phyloP scores from a whole-genome alignment of 2,113 vertebrate genomes.

The Percopsis transmontana region DNA sequence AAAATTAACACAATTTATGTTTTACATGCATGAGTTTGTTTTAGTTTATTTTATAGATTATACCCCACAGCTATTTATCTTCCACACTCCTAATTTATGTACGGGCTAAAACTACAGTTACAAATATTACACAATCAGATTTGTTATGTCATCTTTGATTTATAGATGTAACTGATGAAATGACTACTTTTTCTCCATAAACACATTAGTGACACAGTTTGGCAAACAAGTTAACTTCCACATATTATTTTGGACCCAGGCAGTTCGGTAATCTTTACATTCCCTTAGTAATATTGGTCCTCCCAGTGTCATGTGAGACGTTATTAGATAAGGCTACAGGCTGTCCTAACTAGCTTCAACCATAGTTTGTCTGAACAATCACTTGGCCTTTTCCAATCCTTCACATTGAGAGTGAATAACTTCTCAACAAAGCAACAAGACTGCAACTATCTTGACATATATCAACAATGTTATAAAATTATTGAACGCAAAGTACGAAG shows the following conservation, averaged over 20 bases:
- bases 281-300: constrained; percentile 17
- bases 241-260: constrained; percentile 8
- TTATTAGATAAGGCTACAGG: constrained; percentile 19
- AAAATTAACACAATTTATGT: constrained; percentile 9
- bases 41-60: background rate
- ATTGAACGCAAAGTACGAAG: constrained; percentile 19
- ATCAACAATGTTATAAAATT: constrained; percentile 7
- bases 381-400: constrained; percentile 19
- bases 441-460: background rate
- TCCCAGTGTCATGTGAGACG: constrained; percentile 38
- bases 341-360: constrained; percentile 38
- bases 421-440: background rate
- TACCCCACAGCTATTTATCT: background rate
- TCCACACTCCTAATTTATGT: too few species aligned
- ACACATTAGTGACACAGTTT: constrained; percentile 10
- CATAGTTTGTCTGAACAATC: constrained; percentile 28
- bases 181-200: too few species aligned
- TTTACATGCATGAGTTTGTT: background rate
- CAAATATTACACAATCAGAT: too few species aligned
- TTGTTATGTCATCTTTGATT: too few species aligned
- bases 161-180: too few species aligned
- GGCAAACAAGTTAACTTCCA: constrained; percentile 11
- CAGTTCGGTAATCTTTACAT: constrained; percentile 2
- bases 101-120: too few species aligned
- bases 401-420: background rate